Evolutionary conservation across 2,797 vertebrate species (phyloP), one percentile per base, ranked within the genome.

Genomic region (Borostomias antarcticus): DNA sequence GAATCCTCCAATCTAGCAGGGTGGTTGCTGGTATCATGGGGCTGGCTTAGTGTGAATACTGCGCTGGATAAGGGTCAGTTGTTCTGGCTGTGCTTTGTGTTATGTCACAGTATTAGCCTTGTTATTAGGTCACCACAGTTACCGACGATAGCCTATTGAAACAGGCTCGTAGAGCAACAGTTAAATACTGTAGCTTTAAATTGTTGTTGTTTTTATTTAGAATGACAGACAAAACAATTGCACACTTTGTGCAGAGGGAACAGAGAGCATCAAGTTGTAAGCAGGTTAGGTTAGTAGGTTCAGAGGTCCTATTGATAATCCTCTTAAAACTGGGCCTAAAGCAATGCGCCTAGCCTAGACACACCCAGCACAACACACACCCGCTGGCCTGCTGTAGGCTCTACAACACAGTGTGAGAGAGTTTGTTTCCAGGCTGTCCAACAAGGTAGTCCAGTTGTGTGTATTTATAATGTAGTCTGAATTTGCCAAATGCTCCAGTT

Each of bases 321-420:
- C 85, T 87, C 88, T 93, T 90, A 89, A 48, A 13, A 2, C 58
- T 50, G 45, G n/a, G n/a, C n/a, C n/a, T n/a, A n/a, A n/a, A n/a
- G n/a, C n/a, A n/a, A n/a, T n/a, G n/a, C n/a, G n/a, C n/a, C n/a
- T n/a, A n/a, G n/a, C n/a, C n/a, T n/a, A n/a, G n/a, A n/a, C n/a
- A n/a, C n/a, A n/a, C n/a, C n/a, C n/a, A n/a, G n/a, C n/a, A n/a
- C n/a, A n/a, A n/a, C n/a, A n/a, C n/a, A n/a, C n/a, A n/a, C n/a
- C n/a, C n/a, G n/a, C n/a, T n/a, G n/a, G n/a, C n/a, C n/a, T n/a
- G n/a, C n/a, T n/a, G n/a, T n/a, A n/a, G n/a, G n/a, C n/a, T n/a
- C n/a, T n/a, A n/a, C n/a, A n/a, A n/a, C n/a, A n/a, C n/a, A n/a
- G n/a, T n/a, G n/a, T n/a, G n/a, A n/a, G n/a, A n/a, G n/a, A n/a